phyloP scores from a whole-genome alignment of 1,140 invertebrate genomes.

The Eciton burchellii region DNA sequence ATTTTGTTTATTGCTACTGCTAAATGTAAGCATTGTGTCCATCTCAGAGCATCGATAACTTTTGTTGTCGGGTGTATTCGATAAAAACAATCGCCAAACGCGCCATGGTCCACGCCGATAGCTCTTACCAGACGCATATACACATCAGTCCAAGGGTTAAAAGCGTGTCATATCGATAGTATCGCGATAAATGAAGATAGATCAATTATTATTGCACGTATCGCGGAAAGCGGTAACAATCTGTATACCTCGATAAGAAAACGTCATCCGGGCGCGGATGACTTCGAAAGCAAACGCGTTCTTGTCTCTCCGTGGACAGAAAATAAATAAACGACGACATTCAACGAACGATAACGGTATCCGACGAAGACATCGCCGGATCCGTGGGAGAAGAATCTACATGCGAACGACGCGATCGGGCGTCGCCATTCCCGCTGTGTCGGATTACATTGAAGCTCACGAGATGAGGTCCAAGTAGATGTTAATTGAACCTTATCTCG shows the following conservation, averaged over 20 bases:
- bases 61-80: no score
- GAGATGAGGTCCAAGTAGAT: conserved; percentile 22
- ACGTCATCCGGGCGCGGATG: background rate
- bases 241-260: background rate
- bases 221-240: background rate
- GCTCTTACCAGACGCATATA: no score
- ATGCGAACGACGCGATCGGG: conserved; percentile 33
- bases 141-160: no score
- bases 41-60: no score
- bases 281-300: background rate
- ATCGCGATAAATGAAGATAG: background rate
- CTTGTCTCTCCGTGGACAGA: conserved; percentile 9
- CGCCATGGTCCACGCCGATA: no score
- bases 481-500: conserved; percentile 35
- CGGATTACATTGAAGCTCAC: conserved; percentile 14
- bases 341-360: conserved; percentile 21
- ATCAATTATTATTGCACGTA: background rate
- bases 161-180: no score
- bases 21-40: no score
- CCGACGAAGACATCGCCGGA: conserved; percentile 1
- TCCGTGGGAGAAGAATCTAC: conserved; percentile 45
- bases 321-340: conserved; percentile 32
- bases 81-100: no score
- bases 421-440: conserved; percentile 6
- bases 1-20: no score